Conservation (phyloP, 2,113 vertebrate species). For the Siniperca knerii region DNA sequence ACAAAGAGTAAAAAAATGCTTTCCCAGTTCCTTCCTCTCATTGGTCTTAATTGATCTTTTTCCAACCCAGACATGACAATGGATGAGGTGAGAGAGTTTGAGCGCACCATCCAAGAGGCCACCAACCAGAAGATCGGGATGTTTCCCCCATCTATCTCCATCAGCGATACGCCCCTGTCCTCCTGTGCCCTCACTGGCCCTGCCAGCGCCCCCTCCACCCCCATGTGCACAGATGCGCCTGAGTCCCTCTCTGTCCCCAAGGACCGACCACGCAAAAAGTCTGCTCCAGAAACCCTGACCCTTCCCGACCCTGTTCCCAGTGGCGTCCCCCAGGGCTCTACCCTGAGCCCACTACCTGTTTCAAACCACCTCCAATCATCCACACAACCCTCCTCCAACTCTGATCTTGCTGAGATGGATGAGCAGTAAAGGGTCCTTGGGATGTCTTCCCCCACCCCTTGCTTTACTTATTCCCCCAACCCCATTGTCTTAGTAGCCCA, state of each 20-base stretch:
- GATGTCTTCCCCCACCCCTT: slow-evolving; percentile 28
- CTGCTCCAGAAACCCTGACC: slow-evolving; percentile 96
- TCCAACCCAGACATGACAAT: slow-evolving; percentile 95
- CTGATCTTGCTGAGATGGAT: slow-evolving; percentile 56
- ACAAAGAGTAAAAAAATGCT: neutral
- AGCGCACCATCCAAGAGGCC: slow-evolving; percentile 98
- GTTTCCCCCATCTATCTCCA: slow-evolving; percentile 95
- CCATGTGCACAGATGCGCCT: slow-evolving; percentile 95
- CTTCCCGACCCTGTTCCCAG: slow-evolving; percentile 87
- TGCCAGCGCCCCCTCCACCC: slow-evolving; percentile 96
- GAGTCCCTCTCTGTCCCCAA: slow-evolving; percentile 95
- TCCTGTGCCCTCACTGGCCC: slow-evolving; percentile 91
- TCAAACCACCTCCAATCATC: slow-evolving; percentile 68
- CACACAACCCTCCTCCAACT: slow-evolving; percentile 54
- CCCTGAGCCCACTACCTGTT: slow-evolving; percentile 25
- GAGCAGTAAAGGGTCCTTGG: slow-evolving; percentile 63
- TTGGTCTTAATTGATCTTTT: slow-evolving; percentile 34
- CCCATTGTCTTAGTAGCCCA: slow-evolving; percentile 64
- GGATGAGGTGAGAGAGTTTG: slow-evolving; percentile 98
- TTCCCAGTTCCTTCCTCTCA: neutral
- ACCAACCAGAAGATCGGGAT: slow-evolving; percentile 98
- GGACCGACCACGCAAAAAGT: slow-evolving; percentile 97
- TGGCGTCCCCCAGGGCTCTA: slow-evolving; percentile 40
- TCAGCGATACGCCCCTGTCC: slow-evolving; percentile 91
- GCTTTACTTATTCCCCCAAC: slow-evolving; percentile 15